These are phyloP conservation scores for Pteronura brasiliensis DNA, from an alignment of 2,113 vertebrate species.

Conservation along the genomic window DNA sequence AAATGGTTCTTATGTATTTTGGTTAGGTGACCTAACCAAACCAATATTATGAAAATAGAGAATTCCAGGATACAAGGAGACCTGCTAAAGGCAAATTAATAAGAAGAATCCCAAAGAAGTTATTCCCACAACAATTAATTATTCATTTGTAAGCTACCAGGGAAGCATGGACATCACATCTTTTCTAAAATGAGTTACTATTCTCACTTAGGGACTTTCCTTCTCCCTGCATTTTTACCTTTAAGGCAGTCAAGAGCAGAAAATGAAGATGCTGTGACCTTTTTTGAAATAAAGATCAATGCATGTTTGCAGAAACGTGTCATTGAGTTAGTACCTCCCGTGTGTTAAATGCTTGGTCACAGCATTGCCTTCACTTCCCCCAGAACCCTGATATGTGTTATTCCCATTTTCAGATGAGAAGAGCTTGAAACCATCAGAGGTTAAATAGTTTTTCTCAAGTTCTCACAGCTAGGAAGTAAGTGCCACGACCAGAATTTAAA, in stretches of 20 bases:
- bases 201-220: background rate
- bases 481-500: constrained; percentile 19
- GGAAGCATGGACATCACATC: background rate
- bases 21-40: no score
- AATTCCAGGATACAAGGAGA: background rate
- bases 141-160: background rate
- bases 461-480: background rate
- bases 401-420: constrained; percentile 2
- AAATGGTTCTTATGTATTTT: no score
- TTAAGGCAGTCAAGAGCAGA: background rate
- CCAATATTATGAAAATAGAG: background rate
- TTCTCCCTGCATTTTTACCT: background rate
- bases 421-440: background rate
- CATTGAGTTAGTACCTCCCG: background rate
- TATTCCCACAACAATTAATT: background rate
- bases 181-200: background rate
- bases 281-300: background rate
- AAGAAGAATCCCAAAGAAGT: background rate
- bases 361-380: background rate
- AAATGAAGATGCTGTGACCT: background rate
- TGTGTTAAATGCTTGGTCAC: background rate
- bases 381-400: background rate
- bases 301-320: background rate
- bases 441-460: background rate
- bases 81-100: background rate